Evolutionary conservation across 2,797 vertebrate genomes (phyloP).

Genomic region (Mareca strepera): DNA sequence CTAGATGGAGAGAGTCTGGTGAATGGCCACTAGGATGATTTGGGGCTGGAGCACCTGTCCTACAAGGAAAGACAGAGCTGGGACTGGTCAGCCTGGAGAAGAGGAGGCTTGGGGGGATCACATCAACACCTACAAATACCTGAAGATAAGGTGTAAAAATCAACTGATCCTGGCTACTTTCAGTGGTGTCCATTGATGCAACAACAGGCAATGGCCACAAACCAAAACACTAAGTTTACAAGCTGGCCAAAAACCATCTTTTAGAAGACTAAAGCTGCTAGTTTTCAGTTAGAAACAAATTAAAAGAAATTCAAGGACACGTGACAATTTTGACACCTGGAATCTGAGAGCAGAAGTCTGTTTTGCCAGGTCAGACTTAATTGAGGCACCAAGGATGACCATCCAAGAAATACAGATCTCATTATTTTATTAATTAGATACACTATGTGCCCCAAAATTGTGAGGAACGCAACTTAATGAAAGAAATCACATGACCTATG

Average conservation of each 20-base stretch:
- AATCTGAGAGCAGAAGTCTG: neutral
- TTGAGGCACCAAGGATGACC: neutral
- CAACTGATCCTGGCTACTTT: neutral
- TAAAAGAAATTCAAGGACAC: neutral
- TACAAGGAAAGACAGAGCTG: neutral
- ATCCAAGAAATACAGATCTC: neutral
- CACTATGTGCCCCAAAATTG: neutral
- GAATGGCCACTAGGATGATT: neutral
- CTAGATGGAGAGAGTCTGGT: neutral
- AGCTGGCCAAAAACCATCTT: neutral
- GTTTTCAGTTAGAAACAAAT: neutral
- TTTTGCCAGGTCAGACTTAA: neutral
- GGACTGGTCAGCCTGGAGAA: neutral
- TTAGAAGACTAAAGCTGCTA: neutral
- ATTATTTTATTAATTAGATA: neutral
- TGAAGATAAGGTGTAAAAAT: neutral
- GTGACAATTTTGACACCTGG: neutral
- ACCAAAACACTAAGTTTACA: neutral
- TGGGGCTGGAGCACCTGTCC: neutral
- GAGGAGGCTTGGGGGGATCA: neutral
- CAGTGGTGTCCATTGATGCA: neutral
- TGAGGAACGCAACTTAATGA: neutral
- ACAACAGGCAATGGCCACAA: neutral
- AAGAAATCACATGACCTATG: neutral
- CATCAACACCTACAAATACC: neutral